Conservation (phyloP, 64 coral and sea anemone species). For the Catalaphyllia jardinei region DNA sequence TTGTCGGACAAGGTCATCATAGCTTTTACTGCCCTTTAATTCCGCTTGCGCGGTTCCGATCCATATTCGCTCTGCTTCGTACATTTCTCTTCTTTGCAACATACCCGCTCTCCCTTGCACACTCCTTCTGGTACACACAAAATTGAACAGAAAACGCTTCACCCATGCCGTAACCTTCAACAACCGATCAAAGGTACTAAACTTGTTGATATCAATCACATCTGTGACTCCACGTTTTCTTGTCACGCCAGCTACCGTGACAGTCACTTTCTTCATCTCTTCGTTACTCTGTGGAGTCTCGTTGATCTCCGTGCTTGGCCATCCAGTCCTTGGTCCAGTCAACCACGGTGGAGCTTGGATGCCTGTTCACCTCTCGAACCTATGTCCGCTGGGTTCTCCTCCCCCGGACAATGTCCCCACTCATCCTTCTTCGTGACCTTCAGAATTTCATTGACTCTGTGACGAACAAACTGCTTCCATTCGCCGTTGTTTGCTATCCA, state of each 20-base stretch:
- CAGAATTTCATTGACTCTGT: conserved; percentile 8
- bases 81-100: conserved; percentile 24
- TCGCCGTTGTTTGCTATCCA: conserved; percentile 9
- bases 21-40: too few species aligned
- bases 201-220: conserved; percentile 46
- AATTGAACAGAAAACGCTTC: conserved; percentile 21
- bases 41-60: conserved; percentile 52
- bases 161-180: conserved; percentile 67
- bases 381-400: conserved; percentile 8
- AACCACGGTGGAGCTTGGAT: background rate
- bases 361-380: conserved; percentile 8
- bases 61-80: conserved; percentile 15
- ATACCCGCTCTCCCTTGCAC: background rate
- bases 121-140: background rate
- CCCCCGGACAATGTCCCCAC: background rate
- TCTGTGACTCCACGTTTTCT: conserved; percentile 10
- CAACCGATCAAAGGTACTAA: conserved; percentile 35
- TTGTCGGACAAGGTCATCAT: too few species aligned
- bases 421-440: background rate
- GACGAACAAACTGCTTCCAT: conserved; percentile 13
- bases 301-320: background rate
- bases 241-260: background rate
- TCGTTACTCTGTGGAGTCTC: conserved; percentile 17
- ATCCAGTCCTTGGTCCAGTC: background rate
- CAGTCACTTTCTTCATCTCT: conserved; percentile 14